Conservation (phyloP, 1,140 invertebrate species). For the Caenorhabditis briggsae region DNA sequence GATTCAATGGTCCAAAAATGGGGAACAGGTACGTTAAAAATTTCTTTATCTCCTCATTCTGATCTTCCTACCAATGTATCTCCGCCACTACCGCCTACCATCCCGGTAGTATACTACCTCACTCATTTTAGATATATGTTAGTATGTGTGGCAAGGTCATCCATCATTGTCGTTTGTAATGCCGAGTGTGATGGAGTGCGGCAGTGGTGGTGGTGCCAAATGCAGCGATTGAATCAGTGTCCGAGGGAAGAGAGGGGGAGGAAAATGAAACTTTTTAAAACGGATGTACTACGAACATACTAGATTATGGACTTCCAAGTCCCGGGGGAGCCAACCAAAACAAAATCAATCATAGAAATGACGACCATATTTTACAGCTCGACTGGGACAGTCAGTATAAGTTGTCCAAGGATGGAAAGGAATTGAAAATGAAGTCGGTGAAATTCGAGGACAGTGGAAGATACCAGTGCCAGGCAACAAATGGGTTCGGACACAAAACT, state of each 20-base stretch:
- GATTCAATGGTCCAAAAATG: slow-evolving; percentile 62
- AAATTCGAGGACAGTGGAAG: slow-evolving; percentile 64
- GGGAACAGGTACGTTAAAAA: slow-evolving; percentile 61
- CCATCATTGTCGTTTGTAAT: slow-evolving; percentile 54
- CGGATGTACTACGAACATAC: slow-evolving; percentile 52
- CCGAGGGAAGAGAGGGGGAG: neutral
- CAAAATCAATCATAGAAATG: slow-evolving; percentile 35
- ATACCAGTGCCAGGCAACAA: slow-evolving; percentile 65
- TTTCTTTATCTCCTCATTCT: neutral
- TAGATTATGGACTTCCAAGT: slow-evolving; percentile 6
- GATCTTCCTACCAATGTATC: slow-evolving; percentile 10
- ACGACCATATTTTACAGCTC: slow-evolving; percentile 60
- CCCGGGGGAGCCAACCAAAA: slow-evolving; percentile 7
- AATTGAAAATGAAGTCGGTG: slow-evolving; percentile 65
- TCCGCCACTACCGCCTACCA: neutral
- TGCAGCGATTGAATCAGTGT: slow-evolving; percentile 43
- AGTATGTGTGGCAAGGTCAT: slow-evolving; percentile 51
- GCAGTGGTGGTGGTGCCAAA: slow-evolving; percentile 23
- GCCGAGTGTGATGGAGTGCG: slow-evolving; percentile 54
- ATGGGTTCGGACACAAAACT: slow-evolving; percentile 65
- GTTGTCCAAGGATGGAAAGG: slow-evolving; percentile 56
- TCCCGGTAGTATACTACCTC: slow-evolving; percentile 34
- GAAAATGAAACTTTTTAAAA: slow-evolving; percentile 5
- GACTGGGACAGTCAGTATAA: slow-evolving; percentile 66
- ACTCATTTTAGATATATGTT: slow-evolving; percentile 54